phyloP scores from a whole-genome alignment of 2,113 vertebrate species.

The Heterotis niloticus region DNA sequence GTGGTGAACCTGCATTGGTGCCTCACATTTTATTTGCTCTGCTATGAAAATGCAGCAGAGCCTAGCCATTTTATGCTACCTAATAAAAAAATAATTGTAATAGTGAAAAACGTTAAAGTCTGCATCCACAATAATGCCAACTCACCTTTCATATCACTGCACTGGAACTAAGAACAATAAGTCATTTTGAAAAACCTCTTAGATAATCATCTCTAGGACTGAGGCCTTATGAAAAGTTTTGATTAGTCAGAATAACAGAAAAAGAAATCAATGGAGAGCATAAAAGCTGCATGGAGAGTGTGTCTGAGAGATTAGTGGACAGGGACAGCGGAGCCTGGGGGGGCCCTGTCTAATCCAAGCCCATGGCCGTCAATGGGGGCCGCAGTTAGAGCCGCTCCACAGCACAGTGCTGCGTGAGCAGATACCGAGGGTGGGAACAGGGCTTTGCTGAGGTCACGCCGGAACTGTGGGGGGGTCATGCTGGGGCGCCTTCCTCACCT shows the following conservation, averaged over 20 bases:
- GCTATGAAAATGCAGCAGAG: not conserved
- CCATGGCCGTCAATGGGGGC: slow-evolving; percentile 57
- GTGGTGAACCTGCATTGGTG: not conserved
- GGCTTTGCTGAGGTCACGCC: not conserved
- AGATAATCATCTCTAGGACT: not conserved
- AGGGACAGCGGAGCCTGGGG: not conserved
- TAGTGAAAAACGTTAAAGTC: not conserved
- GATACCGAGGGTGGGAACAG: slow-evolving; percentile 51
- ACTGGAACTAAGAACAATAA: not conserved
- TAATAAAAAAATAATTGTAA: slow-evolving; percentile 22
- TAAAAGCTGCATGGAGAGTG: not conserved
- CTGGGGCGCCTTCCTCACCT: not conserved
- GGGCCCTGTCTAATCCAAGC: slow-evolving; percentile 51
- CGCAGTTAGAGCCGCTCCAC: slow-evolving; percentile 62
- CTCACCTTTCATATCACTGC: not conserved
- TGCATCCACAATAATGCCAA: not conserved
- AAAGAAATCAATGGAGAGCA: not conserved
- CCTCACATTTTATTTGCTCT: not conserved
- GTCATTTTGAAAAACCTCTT: not conserved
- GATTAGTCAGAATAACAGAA: slow-evolving; percentile 13
- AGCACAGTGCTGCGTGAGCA: slow-evolving; percentile 66
- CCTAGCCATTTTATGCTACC: slow-evolving; percentile 1
- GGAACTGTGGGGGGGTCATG: not conserved
- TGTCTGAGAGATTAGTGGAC: slow-evolving; percentile 40
- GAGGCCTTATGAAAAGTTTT: not conserved